These are phyloP conservation scores for Oxyura jamaicensis DNA, from an alignment of 2,113 vertebrate genomes.

Conservation along the genomic window DNA sequence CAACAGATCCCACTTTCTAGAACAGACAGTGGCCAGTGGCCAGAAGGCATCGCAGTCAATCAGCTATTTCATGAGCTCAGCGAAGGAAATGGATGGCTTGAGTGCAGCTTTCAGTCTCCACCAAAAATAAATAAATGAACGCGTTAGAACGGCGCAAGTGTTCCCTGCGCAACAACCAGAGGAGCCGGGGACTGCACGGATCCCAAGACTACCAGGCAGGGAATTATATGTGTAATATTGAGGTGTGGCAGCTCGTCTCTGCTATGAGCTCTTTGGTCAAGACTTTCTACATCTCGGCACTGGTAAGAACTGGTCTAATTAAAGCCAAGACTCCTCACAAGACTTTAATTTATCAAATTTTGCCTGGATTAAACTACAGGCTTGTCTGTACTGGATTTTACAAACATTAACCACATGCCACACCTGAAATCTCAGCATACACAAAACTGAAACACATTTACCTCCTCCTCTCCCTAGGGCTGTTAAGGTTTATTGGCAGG, in stretches of 20 bases:
- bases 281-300: background rate
- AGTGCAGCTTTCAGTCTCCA: background rate
- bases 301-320: background rate
- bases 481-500: constrained; percentile 39
- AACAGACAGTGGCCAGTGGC: background rate
- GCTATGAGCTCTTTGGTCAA: constrained; percentile 7
- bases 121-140: background rate
- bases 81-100: background rate
- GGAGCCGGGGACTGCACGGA: fast-evolving
- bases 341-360: constrained; percentile 49
- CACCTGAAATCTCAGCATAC: constrained; percentile 51
- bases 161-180: background rate
- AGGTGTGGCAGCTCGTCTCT: background rate
- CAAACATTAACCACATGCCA: constrained; percentile 29
- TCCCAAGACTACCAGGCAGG: fast-evolving
- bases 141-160: background rate
- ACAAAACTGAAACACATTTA: constrained; percentile 18
- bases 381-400: constrained; percentile 60
- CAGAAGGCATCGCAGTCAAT: background rate
- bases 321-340: constrained; percentile 29
- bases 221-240: background rate
- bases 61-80: background rate
- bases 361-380: constrained; percentile 34
- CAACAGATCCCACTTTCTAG: background rate
- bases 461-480: constrained; percentile 45